Conservation (phyloP, 2,888 invertebrate species). For the Apomyelois bistriatella region DNA sequence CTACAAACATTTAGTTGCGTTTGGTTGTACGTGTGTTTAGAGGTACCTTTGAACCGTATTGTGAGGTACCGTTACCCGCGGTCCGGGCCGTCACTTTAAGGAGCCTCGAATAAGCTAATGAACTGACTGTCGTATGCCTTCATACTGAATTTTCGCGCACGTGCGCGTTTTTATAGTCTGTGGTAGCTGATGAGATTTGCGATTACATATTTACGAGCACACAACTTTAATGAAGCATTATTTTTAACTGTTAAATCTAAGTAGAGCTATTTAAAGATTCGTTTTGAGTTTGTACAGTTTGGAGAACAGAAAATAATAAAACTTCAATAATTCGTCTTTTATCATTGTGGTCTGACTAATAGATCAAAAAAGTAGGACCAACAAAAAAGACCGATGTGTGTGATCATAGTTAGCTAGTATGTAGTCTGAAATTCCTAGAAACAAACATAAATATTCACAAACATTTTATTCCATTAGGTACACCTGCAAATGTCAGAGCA, state of each 20-base stretch:
- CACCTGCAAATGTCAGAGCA: conserved; percentile 9
- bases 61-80: conserved; percentile 17
- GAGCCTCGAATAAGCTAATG: background rate
- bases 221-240: background rate
- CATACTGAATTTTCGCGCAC: conserved; percentile 8
- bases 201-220: background rate
- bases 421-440: too few species aligned
- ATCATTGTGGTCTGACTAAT: too few species aligned
- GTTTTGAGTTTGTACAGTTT: too few species aligned
- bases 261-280: background rate
- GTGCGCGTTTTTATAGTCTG: background rate
- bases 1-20: conserved; percentile 4
- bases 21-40: background rate
- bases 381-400: too few species aligned
- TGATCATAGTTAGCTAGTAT: too few species aligned
- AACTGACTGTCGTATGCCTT: background rate
- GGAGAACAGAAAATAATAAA: too few species aligned
- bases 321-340: too few species aligned
- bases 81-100: background rate
- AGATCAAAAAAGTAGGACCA: too few species aligned
- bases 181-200: background rate
- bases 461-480: background rate
- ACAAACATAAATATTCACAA: background rate
- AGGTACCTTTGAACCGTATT: conserved; percentile 21
- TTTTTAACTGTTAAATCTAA: background rate